phyloP scores from a whole-genome alignment of 2,797 vertebrate species.

The Hydrolagus colliei region DNA sequence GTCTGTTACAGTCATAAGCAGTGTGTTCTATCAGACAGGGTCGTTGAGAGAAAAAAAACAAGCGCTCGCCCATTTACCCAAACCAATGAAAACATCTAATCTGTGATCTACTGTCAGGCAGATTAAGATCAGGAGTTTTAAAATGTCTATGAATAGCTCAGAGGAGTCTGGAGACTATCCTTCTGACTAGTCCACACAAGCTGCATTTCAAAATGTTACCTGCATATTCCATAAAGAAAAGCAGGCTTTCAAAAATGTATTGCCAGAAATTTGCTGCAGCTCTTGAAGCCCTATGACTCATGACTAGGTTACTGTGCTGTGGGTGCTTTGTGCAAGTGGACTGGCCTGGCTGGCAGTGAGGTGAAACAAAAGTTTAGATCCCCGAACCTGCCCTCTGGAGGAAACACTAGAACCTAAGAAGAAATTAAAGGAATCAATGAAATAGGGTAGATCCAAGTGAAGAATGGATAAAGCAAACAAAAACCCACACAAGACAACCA shows the following conservation, averaged over 20 bases:
- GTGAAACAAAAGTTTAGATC: too few relatives aligned
- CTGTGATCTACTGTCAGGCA: neutral
- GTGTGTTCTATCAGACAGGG: neutral
- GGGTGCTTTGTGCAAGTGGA: too few relatives aligned
- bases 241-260: neutral
- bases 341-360: too few relatives aligned
- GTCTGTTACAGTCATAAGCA: neutral
- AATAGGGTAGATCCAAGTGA: too few relatives aligned
- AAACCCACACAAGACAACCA: too few relatives aligned
- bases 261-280: too few relatives aligned
- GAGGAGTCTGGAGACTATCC: neutral
- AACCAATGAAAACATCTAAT: slow-evolving; percentile 19
- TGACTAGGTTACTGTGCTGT: too few relatives aligned
- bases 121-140: neutral
- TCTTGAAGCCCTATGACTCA: too few relatives aligned
- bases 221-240: neutral
- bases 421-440: too few relatives aligned
- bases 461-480: too few relatives aligned
- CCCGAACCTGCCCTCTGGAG: too few relatives aligned
- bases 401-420: too few relatives aligned
- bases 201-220: neutral
- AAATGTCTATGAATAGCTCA: neutral
- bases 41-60: neutral
- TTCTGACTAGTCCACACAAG: neutral
- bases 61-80: neutral